phyloP scores from a whole-genome alignment of 2,797 vertebrate species.

The Hephaestus fuliginosus region DNA sequence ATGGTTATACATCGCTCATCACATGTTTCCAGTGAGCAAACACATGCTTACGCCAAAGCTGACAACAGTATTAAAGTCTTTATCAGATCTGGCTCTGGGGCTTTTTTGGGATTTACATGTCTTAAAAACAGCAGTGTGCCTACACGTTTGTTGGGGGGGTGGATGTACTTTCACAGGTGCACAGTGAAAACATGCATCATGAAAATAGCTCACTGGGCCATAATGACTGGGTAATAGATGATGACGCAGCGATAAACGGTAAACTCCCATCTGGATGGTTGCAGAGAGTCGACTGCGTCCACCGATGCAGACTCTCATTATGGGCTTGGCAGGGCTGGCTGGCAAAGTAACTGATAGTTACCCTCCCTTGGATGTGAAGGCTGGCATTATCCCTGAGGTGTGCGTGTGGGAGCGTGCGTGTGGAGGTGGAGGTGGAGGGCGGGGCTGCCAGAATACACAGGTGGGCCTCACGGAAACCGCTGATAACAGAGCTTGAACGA shows the following conservation, averaged over 20 bases:
- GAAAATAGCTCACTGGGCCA: conserved; percentile 64
- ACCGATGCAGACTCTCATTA: conserved; percentile 76
- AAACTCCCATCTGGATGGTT: conserved; percentile 69
- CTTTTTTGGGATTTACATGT: conserved; percentile 48
- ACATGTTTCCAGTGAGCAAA: conserved; percentile 47
- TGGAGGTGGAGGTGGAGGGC: conserved; percentile 48
- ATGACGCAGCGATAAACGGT: conserved; percentile 70
- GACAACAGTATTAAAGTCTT: conserved; percentile 41
- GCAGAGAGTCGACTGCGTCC: conserved; percentile 52
- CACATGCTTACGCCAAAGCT: conserved; percentile 41
- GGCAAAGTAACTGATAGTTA: conserved; percentile 77
- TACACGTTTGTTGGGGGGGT: conserved; percentile 25
- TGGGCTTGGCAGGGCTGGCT: conserved; percentile 69
- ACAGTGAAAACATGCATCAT: conserved; percentile 60
- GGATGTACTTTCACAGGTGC: conserved; percentile 74
- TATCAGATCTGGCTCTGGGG: conserved; percentile 51
- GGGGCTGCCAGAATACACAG: conserved; percentile 57
- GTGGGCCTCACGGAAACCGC: conserved; percentile 55
- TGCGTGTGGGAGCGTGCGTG: conserved; percentile 33
- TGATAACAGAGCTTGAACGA: conserved; percentile 54
- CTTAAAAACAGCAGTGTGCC: conserved; percentile 56
- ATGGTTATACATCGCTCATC: conserved; percentile 40
- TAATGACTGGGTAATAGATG: conserved; percentile 79
- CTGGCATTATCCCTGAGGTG: conserved; percentile 73
- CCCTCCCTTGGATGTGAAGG: conserved; percentile 67